These are phyloP conservation scores for Macroteleia sp. DNA, from an alignment of 2,888 invertebrate genomes.

Conservation along the genomic window DNA sequence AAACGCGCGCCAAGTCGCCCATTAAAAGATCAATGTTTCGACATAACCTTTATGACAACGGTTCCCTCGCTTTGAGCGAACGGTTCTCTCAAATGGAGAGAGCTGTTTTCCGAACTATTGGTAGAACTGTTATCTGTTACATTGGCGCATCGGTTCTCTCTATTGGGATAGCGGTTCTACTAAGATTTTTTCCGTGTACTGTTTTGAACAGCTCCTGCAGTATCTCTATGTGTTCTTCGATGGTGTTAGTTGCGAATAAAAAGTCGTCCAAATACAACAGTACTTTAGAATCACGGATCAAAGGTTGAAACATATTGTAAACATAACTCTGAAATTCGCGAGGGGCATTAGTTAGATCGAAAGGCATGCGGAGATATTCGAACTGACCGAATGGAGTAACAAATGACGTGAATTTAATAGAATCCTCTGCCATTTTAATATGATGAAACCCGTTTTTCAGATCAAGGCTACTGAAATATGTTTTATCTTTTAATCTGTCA, in stretches of 20 bases:
- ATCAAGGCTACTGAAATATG: constrained; percentile 72
- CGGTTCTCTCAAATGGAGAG: too few species aligned
- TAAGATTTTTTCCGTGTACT: too few species aligned
- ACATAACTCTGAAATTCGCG: constrained; percentile 18
- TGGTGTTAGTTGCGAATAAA: constrained; percentile 1
- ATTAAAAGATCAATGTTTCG: too few species aligned
- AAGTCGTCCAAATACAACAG: constrained; percentile 22
- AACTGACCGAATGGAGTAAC: constrained; percentile 59
- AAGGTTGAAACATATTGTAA: background rate
- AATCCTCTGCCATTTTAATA: constrained; percentile 68
- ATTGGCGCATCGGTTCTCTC: too few species aligned
- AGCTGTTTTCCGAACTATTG: too few species aligned
- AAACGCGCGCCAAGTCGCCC: too few species aligned
- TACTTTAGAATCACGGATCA: background rate
- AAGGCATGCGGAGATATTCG: constrained; percentile 28
- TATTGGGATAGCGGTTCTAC: too few species aligned
- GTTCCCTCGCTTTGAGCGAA: too few species aligned
- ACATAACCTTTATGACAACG: too few species aligned
- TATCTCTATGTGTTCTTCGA: constrained; percentile 6
- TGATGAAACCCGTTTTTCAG: constrained; percentile 73
- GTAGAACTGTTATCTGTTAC: too few species aligned
- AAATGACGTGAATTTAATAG: constrained; percentile 67
- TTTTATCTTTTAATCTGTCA: constrained; percentile 70
- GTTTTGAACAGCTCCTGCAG: too few species aligned
- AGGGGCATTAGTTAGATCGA: too few species aligned